A percentile compares a stretch with the other conserved stretches of the same genome.
Conservation (phyloP, 2,797 vertebrate genomes). For the Typhlichthys eigenmanni region DNA sequence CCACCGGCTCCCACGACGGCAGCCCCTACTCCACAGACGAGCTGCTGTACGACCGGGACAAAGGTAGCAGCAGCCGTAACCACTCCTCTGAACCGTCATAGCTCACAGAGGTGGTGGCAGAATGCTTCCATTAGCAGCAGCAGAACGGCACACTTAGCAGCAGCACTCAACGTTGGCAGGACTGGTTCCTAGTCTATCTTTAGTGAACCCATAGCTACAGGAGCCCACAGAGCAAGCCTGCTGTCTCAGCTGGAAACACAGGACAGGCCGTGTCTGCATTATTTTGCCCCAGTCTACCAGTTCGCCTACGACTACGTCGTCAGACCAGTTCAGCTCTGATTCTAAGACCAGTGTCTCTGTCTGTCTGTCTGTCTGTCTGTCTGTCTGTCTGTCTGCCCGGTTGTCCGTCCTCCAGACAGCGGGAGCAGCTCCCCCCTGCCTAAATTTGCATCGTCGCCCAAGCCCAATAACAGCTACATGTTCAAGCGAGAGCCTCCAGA, state of each 20-base stretch:
- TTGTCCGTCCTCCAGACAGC: conserved; percentile 83
- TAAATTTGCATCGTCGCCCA: conserved; percentile 97
- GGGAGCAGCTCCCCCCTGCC: conserved; percentile 97
- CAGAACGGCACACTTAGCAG: too few species aligned
- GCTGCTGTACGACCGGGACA: conserved; percentile 90
- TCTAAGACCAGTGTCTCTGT: conserved; percentile 22
- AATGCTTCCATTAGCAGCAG: too few species aligned
- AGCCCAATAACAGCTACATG: conserved; percentile 99
- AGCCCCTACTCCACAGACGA: conserved; percentile 96
- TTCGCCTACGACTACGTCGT: background rate
- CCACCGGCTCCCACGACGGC: conserved; percentile 89
- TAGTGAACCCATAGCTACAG: too few species aligned
- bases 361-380: conserved; percentile 48
- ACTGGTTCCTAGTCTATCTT: too few species aligned
- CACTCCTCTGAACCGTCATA: too few species aligned
- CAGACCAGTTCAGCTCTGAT: background rate
- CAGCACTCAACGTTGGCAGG: too few species aligned
- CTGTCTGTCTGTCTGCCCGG: conserved; percentile 61
- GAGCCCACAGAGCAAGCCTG: too few species aligned
- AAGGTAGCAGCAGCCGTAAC: conserved; percentile 74
- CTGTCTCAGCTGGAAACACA: too few species aligned
- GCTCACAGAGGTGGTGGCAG: too few species aligned
- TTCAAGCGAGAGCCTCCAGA: conserved; percentile 98
- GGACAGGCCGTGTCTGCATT: too few species aligned
- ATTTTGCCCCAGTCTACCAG: too few species aligned